Base-by-base conservation (phyloP, 2,797 vertebrate genomes). In the Enteromius fasciolatus region DNA sequence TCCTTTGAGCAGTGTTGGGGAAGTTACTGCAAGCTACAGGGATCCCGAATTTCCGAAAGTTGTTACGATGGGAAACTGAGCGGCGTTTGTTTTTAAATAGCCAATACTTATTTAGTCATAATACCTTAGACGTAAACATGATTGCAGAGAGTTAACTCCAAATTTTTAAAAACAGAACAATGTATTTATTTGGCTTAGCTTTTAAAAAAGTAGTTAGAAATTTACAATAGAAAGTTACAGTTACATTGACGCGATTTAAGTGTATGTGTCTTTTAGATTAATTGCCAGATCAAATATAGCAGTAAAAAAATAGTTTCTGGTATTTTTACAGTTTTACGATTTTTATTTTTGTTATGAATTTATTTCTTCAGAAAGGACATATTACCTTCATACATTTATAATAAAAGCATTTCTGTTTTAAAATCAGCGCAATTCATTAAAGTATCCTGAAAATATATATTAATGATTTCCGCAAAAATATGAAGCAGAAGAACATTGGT, bases 1-100 rank as follows among this genome's bases (percentile, higher is more conserved):
- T 48, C 36, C 31, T 66, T 66, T 52, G 84, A 83, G 50, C 66
- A 31, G 31, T 67, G 76, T 79, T 48, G 50, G 80, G 72, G 5
- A 81, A 64, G 48, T 7, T 68, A 39, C 20, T 57, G 1, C 44
- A 70, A 33, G n/a, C 48, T 36, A n/a, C 48, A 36, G 2, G 11
- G 20, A 50, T 31, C 28, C 44, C 18, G 5, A 72, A 18, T 28
- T 28, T 61, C 8, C 3, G 1, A 25, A 59, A 18, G 23, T 70
- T 31, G 17, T 31, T 61, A 28, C 2, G 23, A 31, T 48, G 1
- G 4, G 3, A 41, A 44, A 68, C 66, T 8, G 5, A 44, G 39
- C 12, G 14, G 9, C 2, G 6, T 50, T 69, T 46, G n/a, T 9
- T 70, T 48, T 72, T 48, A 50, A 31, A 31, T 25, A 18, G 7